These are phyloP conservation scores for Corythornis cristatus DNA, from an alignment of 2,113 vertebrate genomes.

Conservation along the genomic window DNA sequence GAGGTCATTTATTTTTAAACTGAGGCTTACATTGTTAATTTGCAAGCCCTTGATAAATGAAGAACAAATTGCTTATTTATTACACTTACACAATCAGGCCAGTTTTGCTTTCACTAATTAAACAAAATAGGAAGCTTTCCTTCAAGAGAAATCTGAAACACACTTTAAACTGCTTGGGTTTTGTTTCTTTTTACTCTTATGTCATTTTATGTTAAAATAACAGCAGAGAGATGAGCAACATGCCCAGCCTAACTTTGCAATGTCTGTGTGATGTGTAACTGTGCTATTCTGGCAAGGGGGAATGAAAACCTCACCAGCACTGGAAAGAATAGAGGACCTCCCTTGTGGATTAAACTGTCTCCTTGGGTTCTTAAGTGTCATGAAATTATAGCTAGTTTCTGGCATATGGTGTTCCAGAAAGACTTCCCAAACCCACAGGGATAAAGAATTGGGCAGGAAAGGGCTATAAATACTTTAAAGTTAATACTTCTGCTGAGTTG, in stretches of 20 bases:
- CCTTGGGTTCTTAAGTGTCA: slow-evolving; percentile 47
- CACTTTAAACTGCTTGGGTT: neutral
- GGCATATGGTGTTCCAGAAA: slow-evolving; percentile 21
- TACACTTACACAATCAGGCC: neutral
- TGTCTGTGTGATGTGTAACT: neutral
- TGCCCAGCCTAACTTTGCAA: neutral
- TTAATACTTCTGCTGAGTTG: slow-evolving; percentile 12
- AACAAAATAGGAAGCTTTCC: neutral
- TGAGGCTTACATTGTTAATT: neutral
- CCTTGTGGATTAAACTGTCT: slow-evolving; percentile 57
- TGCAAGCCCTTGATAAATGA: slow-evolving; percentile 7
- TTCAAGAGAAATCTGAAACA: neutral
- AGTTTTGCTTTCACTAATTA: neutral
- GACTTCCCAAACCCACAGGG: slow-evolving; percentile 32
- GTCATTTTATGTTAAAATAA: slow-evolving; percentile 48
- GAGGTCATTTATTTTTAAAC: slow-evolving; percentile 35
- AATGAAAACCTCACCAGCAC: slow-evolving; percentile 36
- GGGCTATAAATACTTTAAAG: slow-evolving; percentile 45
- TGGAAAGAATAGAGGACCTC: slow-evolving; percentile 55
- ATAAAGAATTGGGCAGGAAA: slow-evolving; percentile 35
- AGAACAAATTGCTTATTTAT: slow-evolving; percentile 31
- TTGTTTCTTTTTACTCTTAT: slow-evolving; percentile 40
- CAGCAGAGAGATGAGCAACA: neutral
- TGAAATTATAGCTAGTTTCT: slow-evolving; percentile 53
- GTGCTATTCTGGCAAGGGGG: slow-evolving; percentile 39